Conservation (phyloP, 2,888 invertebrate genomes). For the Drosophila pseudotalamancana region DNA sequence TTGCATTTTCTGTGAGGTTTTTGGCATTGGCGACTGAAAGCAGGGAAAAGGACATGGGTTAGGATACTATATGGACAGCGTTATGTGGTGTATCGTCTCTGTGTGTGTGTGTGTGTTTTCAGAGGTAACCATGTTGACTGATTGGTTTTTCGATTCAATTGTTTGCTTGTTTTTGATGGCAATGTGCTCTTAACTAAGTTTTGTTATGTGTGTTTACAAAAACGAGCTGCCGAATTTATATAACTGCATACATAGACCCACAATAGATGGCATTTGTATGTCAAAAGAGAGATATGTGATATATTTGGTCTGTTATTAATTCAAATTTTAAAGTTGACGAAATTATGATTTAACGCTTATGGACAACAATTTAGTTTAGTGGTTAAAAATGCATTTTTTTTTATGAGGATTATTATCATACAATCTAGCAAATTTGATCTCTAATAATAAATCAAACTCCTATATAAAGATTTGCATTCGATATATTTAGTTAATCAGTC, state of each 20-base stretch:
- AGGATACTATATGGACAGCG: neutral
- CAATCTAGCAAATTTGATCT: no score
- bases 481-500: no score
- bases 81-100: constrained; percentile 23
- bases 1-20: constrained; percentile 29
- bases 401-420: no score
- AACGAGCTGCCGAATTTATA: constrained; percentile 16
- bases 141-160: constrained; percentile 68
- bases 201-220: constrained; percentile 10
- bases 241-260: constrained; percentile 21
- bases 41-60: neutral
- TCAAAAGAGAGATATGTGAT: neutral
- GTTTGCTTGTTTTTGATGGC: constrained; percentile 42
- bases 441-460: no score
- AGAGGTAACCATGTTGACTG: constrained; percentile 56
- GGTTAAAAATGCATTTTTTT: no score
- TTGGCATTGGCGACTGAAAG: neutral
- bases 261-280: neutral
- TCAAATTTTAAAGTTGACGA: neutral
- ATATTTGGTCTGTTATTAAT: neutral
- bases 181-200: constrained; percentile 23
- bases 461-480: no score
- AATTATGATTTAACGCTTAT: neutral
- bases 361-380: no score
- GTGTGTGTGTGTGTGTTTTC: no score